Conservation (phyloP, 2,113 vertebrate species). For the Trogon surrucura region DNA sequence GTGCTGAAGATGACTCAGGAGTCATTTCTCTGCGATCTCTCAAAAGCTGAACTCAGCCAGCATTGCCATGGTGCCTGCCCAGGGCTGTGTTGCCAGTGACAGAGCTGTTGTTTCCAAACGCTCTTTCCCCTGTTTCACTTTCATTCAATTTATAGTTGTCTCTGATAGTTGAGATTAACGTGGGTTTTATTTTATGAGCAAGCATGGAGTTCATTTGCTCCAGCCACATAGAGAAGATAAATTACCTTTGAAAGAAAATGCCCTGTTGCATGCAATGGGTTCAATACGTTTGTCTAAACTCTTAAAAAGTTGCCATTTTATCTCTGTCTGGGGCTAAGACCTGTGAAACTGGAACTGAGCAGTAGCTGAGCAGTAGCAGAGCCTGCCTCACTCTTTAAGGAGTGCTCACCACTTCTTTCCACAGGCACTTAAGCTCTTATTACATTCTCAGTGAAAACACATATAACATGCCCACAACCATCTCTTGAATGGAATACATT, state of each 20-base stretch:
- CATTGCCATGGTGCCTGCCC: neutral
- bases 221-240: neutral
- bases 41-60: neutral
- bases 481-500: neutral
- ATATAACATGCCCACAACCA: neutral
- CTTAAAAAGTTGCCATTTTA: neutral
- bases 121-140: neutral
- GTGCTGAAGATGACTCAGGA: neutral
- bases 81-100: neutral
- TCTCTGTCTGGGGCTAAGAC: neutral
- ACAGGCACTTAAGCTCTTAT: neutral
- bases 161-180: slow-evolving; percentile 44
- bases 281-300: neutral
- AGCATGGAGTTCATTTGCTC: neutral
- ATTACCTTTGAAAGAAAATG: slow-evolving; percentile 22
- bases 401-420: neutral
- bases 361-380: neutral
- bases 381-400: neutral
- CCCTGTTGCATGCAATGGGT: neutral
- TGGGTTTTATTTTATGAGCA: slow-evolving; percentile 10
- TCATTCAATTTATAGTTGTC: slow-evolving; percentile 27
- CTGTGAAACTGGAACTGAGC: neutral
- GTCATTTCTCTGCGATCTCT: neutral
- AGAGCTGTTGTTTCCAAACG: neutral
- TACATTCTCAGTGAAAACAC: neutral